Evolutionary conservation across 1,140 invertebrate genomes (phyloP).

Genomic region (Steinernema feltiae): DNA sequence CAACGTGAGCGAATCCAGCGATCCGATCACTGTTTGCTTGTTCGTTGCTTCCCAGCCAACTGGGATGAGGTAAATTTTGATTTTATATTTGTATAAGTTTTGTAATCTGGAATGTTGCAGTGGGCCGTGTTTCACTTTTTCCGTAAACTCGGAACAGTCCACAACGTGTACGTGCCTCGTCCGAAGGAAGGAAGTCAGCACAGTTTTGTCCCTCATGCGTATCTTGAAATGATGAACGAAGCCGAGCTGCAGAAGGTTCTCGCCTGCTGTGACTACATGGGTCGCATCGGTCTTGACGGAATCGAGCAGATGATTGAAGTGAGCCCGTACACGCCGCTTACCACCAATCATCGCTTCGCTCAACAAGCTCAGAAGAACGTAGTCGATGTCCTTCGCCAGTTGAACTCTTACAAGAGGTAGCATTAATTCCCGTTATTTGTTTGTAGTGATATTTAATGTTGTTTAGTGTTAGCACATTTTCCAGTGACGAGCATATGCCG

Average conservation of each 20-base stretch:
- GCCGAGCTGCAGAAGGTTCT: neutral
- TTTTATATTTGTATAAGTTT: neutral
- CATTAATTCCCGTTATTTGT: neutral
- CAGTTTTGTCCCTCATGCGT: conserved; percentile 1
- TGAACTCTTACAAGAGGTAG: neutral
- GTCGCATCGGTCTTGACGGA: neutral
- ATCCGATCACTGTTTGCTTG: neutral
- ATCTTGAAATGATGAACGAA: conserved; percentile 12
- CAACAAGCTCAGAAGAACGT: neutral
- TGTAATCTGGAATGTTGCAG: too few relatives aligned
- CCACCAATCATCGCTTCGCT: neutral
- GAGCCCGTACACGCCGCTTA: conserved; percentile 1
- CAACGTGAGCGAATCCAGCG: conserved; percentile 4
- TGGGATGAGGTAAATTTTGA: conserved; percentile 11
- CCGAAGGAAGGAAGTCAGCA: conserved; percentile 2
- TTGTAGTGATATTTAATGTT: neutral
- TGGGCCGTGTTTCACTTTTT: conserved; percentile 5
- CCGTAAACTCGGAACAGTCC: neutral
- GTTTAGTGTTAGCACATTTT: neutral
- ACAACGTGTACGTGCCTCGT: conserved; percentile 7
- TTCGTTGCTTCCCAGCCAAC: conserved; percentile 3
- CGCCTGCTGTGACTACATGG: conserved; percentile 10
- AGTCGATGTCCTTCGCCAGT: neutral
- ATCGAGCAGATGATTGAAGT: conserved; percentile 12
- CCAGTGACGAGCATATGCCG: neutral